A percentile compares a stretch with the other conserved stretches of the same genome.
phyloP scores from a whole-genome alignment of 1,140 invertebrate species.

The Drosophila funebris region DNA sequence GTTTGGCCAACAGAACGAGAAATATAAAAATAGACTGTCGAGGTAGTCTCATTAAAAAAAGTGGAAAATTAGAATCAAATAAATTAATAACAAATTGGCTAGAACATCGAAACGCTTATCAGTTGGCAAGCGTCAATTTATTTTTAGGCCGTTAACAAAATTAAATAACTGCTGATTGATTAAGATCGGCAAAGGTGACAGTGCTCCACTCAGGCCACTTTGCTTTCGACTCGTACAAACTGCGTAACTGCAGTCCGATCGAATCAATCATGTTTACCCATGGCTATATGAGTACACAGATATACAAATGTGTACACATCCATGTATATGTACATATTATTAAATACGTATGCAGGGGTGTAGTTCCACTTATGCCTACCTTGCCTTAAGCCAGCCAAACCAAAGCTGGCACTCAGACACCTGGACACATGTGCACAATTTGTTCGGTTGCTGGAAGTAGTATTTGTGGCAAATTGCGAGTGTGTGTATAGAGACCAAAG shows the following conservation, averaged over 20 bases:
- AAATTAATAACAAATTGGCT: constrained; percentile 66
- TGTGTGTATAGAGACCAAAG: neutral
- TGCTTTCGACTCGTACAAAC: neutral
- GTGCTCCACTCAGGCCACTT: constrained; percentile 25
- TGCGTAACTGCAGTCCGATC: constrained; percentile 18
- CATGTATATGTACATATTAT: neutral
- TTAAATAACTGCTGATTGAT: constrained; percentile 53
- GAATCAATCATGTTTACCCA: constrained; percentile 68
- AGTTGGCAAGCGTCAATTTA: constrained; percentile 51
- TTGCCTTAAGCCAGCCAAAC: constrained; percentile 11
- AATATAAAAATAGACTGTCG: constrained; percentile 24
- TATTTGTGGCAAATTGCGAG: neutral
- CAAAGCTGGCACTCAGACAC: constrained; percentile 20
- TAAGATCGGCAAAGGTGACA: constrained; percentile 47
- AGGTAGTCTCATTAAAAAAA: constrained; percentile 20
- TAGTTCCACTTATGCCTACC: constrained; percentile 4
- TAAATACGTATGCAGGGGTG: neutral
- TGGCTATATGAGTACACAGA: neutral
- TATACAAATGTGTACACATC: constrained; percentile 10
- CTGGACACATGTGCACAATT: constrained; percentile 34
- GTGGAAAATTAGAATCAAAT: constrained; percentile 49
- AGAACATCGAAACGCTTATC: constrained; percentile 57
- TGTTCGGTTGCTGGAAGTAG: neutral
- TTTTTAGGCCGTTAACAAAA: constrained; percentile 60
- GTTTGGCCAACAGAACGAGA: neutral